Conservation (phyloP, 2,888 invertebrate genomes). For the Eurois occulta region DNA sequence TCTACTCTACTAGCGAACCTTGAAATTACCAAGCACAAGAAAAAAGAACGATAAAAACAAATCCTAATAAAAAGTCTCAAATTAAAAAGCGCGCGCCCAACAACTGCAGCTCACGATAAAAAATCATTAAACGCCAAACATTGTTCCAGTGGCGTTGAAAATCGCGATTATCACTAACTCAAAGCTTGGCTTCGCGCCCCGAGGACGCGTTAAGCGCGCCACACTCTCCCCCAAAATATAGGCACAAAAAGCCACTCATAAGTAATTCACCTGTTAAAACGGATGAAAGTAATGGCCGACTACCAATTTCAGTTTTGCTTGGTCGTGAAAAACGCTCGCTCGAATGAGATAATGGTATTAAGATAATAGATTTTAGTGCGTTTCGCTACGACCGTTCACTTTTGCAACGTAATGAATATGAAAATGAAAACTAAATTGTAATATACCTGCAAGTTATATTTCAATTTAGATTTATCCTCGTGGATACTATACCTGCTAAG, state of each 20-base stretch:
- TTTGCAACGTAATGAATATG: conserved; percentile 38
- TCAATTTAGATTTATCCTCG: conserved; percentile 44
- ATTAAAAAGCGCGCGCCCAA: conserved; percentile 49
- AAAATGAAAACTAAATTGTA: conserved; percentile 38
- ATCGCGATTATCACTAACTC: conserved; percentile 75
- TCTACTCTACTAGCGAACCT: neutral
- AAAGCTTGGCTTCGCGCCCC: conserved; percentile 60
- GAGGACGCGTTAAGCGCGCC: conserved; percentile 47
- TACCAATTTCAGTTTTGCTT: conserved; percentile 62
- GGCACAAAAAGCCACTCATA: conserved; percentile 69
- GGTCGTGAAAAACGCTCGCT: conserved; percentile 57
- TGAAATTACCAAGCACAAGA: conserved; percentile 22
- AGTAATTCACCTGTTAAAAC: conserved; percentile 66
- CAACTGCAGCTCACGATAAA: conserved; percentile 61
- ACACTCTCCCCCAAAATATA: conserved; percentile 57
- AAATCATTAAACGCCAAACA: conserved; percentile 66
- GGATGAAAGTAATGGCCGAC: conserved; percentile 61
- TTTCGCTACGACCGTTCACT: conserved; percentile 18
- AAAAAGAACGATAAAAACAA: conserved; percentile 40
- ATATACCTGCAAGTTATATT: conserved; percentile 35
- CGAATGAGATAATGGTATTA: conserved; percentile 59
- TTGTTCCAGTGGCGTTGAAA: conserved; percentile 70
- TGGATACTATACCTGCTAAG: conserved; percentile 24
- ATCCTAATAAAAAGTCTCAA: conserved; percentile 43
- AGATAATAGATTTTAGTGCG: conserved; percentile 55